Evolutionary conservation across 1,140 invertebrate species (phyloP), one percentile per base, ranked within the genome.

Genomic region (Heliconius eleuchia): DNA sequence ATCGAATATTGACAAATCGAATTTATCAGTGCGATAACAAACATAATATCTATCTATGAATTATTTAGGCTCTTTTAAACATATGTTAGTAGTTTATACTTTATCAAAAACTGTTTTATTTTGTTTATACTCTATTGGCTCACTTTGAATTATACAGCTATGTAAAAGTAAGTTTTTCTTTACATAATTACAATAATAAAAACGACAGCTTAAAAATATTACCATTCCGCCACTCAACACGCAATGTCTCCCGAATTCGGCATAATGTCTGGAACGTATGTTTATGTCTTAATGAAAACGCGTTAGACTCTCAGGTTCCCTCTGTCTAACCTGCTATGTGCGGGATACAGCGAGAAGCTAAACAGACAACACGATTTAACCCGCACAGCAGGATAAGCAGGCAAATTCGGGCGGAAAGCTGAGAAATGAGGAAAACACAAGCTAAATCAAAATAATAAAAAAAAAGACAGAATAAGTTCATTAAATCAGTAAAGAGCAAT

Each of bases 11-110:
- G 60, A 66, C 60, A 30, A 66, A 66, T 66, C 27, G 60, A 30
- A 66, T 66, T 66, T 66, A 66, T 66, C 60, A 66, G 60, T 30
- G 11, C 9, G 60, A 66, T 66, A 66, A 66, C 60, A 16, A n/a
- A 46, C 42, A 46, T 46, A 46, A 66, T 23, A 66, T 16, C 9
- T 30, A 18, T 66, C 60, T 27, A 27, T 13, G 27, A 66, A 30
- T 66, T 30, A 66, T 30, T 46, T 30, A 30, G 8, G 3, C 23
- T 27, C 23, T 66, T 66, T 66, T 66, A 13, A 66, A 66, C n/a
- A 66, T 3, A 16, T 27, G 16, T 23, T 5, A 16, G 4, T 23
- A 23, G 16, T 13, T 66, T 66, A 27, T 11, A 27, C 18, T 52
- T 19, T 27, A 60, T 60, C n/a, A 23, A 23, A 60, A n/a, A 0